Percentiles rank a stretch among this genome's conserved stretches.
phyloP scores from a whole-genome alignment of 2,888 invertebrate species.

The Magallana nippona region DNA sequence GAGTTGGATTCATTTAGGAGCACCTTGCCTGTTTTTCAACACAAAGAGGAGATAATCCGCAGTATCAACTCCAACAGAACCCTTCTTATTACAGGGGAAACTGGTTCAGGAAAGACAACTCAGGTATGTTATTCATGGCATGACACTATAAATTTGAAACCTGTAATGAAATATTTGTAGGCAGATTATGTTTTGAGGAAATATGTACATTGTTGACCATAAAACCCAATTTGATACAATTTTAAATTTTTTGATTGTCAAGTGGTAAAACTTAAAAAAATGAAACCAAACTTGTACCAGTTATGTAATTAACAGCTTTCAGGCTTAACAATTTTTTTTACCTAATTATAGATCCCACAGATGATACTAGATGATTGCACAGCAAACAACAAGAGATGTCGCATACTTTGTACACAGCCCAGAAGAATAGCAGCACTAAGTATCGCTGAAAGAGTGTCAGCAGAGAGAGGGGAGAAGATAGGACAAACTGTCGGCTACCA shows the following conservation, averaged over 20 bases:
- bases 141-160: too few relatives aligned
- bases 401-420: slow-evolving; percentile 96
- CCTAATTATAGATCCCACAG: slow-evolving; percentile 89
- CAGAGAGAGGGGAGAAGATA: slow-evolving; percentile 90
- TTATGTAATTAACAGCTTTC: too few relatives aligned
- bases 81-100: slow-evolving; percentile 85
- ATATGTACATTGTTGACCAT: slow-evolving; percentile 2
- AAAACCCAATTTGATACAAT: too few relatives aligned
- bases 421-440: slow-evolving; percentile 93
- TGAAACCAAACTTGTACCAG: too few relatives aligned
- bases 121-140: slow-evolving; percentile 82
- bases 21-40: slow-evolving; percentile 86
- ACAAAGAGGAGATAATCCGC: slow-evolving; percentile 85
- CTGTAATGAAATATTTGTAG: too few relatives aligned
- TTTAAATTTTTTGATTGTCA: too few relatives aligned
- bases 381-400: slow-evolving; percentile 84
- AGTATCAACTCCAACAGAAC: slow-evolving; percentile 86
- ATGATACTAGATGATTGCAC: slow-evolving; percentile 90
- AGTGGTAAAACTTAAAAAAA: too few relatives aligned
- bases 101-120: slow-evolving; percentile 96
- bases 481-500: slow-evolving; percentile 93
- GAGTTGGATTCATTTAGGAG: slow-evolving; percentile 81
- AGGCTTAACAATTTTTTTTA: background rate
- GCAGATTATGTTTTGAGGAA: background rate
- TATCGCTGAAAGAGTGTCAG: slow-evolving; percentile 93